Conservation (phyloP, 2,888 invertebrate genomes). For the Poecilobothrus nobilitatus region DNA sequence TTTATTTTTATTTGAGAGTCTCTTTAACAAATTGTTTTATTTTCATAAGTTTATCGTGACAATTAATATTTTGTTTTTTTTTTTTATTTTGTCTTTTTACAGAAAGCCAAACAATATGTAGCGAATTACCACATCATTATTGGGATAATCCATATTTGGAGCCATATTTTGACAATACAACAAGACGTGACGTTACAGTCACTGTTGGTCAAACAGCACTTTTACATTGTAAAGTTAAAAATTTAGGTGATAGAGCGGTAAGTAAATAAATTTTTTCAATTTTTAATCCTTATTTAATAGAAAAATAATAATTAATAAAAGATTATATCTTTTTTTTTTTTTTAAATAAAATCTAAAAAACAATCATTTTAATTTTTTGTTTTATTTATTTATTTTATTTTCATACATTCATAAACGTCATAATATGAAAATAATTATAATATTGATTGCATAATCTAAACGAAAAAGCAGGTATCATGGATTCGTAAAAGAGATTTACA, state of each 20-base stretch:
- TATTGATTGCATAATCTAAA: not conserved
- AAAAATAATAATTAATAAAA: no score
- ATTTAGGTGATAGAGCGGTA: conserved; percentile 81
- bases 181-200: conserved; percentile 72
- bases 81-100: conserved; percentile 17
- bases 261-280: conserved; percentile 40
- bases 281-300: no score
- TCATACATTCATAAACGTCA: no score
- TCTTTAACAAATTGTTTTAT: no score
- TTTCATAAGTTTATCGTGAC: no score
- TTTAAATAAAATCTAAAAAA: no score
- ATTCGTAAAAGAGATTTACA: conserved; percentile 73
- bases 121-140: conserved; percentile 43
- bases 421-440: no score
- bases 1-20: no score
- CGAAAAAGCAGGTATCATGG: conserved; percentile 62
- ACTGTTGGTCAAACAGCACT: conserved; percentile 81
- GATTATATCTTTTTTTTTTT: no score
- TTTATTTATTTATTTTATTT: no score
- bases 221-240: conserved; percentile 75
- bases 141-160: conserved; percentile 62
- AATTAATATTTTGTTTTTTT: no score
- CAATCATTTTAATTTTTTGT: no score
- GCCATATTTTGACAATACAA: conserved; percentile 83
- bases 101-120: conserved; percentile 40